Evolutionary conservation across 2,888 invertebrate species (phyloP).

Genomic region (Ditula angustiorana): DNA sequence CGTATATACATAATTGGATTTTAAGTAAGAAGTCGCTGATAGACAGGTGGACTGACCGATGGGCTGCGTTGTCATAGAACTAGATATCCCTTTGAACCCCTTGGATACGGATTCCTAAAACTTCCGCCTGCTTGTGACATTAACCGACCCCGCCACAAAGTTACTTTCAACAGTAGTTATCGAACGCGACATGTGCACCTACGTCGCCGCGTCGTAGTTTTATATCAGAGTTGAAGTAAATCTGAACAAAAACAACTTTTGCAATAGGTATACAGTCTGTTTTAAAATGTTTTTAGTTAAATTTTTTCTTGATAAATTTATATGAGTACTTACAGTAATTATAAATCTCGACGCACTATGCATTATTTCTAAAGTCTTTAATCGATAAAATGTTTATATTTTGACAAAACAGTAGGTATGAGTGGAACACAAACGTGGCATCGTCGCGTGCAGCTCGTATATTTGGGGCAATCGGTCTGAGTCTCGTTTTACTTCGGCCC

Average conservation of each 20-base stretch:
- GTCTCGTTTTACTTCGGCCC: not conserved
- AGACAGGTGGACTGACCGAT: too few relatives aligned
- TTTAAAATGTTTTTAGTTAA: too few relatives aligned
- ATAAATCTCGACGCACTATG: too few relatives aligned
- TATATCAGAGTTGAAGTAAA: not conserved
- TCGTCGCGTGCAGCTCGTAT: not conserved
- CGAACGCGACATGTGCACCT: constrained; percentile 1
- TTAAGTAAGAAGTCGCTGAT: too few relatives aligned
- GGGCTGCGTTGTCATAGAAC: not conserved
- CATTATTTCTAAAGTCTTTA: too few relatives aligned
- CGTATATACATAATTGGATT: too few relatives aligned
- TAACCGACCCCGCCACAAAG: not conserved
- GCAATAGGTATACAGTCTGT: too few relatives aligned
- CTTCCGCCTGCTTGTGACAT: not conserved
- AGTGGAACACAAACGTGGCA: not conserved
- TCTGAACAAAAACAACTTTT: not conserved
- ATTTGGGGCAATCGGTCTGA: not conserved
- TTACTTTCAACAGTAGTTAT: not conserved
- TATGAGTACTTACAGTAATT: too few relatives aligned
- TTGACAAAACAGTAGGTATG: not conserved
- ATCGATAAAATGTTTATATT: too few relatives aligned
- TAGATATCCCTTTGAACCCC: not conserved
- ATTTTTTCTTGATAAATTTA: too few relatives aligned
- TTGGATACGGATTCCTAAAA: not conserved
- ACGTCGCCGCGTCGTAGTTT: not conserved